phyloP scores from a whole-genome alignment of 2,888 invertebrate species.

The Phengaris alcon region DNA sequence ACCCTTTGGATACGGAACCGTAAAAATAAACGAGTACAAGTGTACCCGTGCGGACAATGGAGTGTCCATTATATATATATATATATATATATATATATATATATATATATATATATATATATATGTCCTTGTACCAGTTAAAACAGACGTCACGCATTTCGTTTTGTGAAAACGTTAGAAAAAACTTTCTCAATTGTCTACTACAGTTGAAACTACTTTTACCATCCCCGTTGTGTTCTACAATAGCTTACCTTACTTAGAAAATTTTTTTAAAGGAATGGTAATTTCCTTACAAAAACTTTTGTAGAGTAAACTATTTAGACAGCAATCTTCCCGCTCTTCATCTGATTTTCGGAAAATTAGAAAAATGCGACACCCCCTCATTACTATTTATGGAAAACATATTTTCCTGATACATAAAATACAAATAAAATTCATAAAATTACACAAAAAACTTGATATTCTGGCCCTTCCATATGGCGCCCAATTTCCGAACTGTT shows the following conservation, averaged over 20 bases:
- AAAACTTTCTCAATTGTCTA: constrained; percentile 7
- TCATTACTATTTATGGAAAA: not conserved
- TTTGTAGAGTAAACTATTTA: not conserved
- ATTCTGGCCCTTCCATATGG: constrained; percentile 47
- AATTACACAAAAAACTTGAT: constrained; percentile 35
- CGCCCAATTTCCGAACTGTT: constrained; percentile 60
- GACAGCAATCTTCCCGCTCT: not conserved
- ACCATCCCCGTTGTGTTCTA: constrained; percentile 1
- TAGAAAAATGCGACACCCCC: not conserved
- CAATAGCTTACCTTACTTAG: not conserved
- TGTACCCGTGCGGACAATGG: not conserved
- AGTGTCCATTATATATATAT: no score
- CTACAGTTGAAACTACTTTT: not conserved
- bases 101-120: no score
- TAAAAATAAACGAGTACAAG: not conserved
- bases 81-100: no score
- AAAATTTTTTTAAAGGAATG: constrained; percentile 13
- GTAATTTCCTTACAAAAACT: not conserved
- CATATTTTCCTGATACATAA: constrained; percentile 21
- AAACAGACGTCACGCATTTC: not conserved
- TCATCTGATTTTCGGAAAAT: not conserved
- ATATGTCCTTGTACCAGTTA: no score
- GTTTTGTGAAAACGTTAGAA: not conserved
- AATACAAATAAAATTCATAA: constrained; percentile 13
- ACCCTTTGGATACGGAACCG: no score